Conservation (phyloP, 2,113 vertebrate genomes). For the Caretta caretta region DNA sequence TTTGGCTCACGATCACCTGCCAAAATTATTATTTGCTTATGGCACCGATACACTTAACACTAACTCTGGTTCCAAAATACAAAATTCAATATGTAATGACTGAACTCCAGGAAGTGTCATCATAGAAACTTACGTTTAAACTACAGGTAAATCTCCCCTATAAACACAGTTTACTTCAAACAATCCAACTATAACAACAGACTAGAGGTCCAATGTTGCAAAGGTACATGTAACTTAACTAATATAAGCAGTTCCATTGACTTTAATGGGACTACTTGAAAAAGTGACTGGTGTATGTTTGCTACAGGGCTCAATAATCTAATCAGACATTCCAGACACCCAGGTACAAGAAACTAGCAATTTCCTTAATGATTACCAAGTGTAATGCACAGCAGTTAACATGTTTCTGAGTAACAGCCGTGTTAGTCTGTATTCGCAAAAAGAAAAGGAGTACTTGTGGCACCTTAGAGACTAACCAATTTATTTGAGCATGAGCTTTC, state of each 20-base stretch:
- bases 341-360: not conserved
- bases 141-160: not conserved
- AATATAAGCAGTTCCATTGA: not conserved
- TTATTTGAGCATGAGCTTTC: too few relatives aligned
- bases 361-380: not conserved
- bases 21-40: not conserved
- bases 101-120: not conserved
- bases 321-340: not conserved
- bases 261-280: not conserved
- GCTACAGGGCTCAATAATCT: not conserved
- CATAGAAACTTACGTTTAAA: not conserved
- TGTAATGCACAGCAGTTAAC: not conserved
- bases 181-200: not conserved
- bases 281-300: not conserved
- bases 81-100: not conserved
- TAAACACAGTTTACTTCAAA: not conserved
- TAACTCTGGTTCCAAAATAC: not conserved
- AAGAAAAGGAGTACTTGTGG: too few relatives aligned
- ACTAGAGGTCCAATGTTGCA: not conserved
- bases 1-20: not conserved
- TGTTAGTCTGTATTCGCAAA: too few relatives aligned
- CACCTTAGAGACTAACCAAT: too few relatives aligned
- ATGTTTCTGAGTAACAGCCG: too few relatives aligned
- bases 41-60: not conserved
- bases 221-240: not conserved